These are phyloP conservation scores for Zaprionus africanus DNA, from an alignment of 1,140 invertebrate species.

Conservation along the genomic window DNA sequence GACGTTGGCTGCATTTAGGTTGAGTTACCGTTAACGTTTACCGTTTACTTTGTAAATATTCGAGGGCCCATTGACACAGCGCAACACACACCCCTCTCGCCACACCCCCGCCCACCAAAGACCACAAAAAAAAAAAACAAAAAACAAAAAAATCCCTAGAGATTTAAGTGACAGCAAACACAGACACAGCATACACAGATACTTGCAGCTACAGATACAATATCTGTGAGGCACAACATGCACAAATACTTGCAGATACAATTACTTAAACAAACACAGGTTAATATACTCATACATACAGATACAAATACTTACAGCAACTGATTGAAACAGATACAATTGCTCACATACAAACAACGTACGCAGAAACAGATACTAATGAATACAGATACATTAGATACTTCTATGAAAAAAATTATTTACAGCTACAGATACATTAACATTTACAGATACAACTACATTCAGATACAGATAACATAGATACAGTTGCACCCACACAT, in stretches of 20 bases:
- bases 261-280: background rate
- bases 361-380: slow-evolving; percentile 5
- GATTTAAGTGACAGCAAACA: slow-evolving; percentile 50
- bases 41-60: slow-evolving; percentile 81
- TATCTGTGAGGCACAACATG: slow-evolving; percentile 7
- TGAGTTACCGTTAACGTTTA: slow-evolving; percentile 69
- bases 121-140: slow-evolving; percentile 21
- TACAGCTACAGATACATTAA: background rate
- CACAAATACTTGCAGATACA: background rate
- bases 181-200: slow-evolving; percentile 41
- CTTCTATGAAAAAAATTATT: background rate
- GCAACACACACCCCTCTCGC: slow-evolving; percentile 16
- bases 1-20: slow-evolving; percentile 74
- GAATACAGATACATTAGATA: too few species aligned
- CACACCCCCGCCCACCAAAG: slow-evolving; percentile 12
- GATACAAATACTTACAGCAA: slow-evolving; percentile 11
- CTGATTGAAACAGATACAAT: slow-evolving; percentile 7
- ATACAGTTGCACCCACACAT: slow-evolving; percentile 17
- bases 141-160: slow-evolving; percentile 45
- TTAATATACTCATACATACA: background rate
- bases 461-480: slow-evolving; percentile 12
- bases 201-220: slow-evolving; percentile 22
- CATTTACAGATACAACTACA: slow-evolving; percentile 30
- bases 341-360: background rate
- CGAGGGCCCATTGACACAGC: slow-evolving; percentile 44